Conservation (phyloP, 1,140 invertebrate genomes). For the Drosophila elegans region DNA sequence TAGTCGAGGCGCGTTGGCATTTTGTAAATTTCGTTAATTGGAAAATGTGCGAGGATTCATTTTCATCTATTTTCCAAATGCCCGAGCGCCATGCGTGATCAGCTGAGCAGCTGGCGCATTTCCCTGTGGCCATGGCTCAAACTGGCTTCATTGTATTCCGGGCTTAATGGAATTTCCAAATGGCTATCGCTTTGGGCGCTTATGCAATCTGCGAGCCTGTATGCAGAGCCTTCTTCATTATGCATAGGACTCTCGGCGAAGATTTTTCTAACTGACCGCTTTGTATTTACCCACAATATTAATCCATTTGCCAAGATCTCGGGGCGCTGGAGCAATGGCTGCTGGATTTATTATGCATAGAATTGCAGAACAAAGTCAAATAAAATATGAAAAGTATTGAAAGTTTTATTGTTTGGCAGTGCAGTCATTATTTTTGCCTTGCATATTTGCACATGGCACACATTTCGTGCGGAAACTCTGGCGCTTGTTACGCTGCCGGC, state of each 20-base stretch:
- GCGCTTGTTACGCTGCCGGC: constrained; percentile 46
- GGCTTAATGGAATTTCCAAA: constrained; percentile 32
- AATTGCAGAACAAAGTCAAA: constrained; percentile 71
- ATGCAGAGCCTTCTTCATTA: constrained; percentile 31
- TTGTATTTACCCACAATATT: constrained; percentile 26
- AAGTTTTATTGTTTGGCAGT: constrained; percentile 71
- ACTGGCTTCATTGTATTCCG: constrained; percentile 15
- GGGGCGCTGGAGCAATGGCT: constrained; percentile 12
- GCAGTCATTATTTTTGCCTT: background rate
- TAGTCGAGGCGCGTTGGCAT: constrained; percentile 47
- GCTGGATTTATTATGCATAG: constrained; percentile 75
- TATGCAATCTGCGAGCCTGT: background rate
- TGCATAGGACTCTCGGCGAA: constrained; percentile 18
- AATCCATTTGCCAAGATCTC: constrained; percentile 6
- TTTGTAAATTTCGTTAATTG: constrained; percentile 76
- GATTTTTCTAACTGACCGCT: constrained; percentile 3
- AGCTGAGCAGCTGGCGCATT: background rate
- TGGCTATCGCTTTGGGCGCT: constrained; percentile 4
- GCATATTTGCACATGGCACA: constrained; percentile 57
- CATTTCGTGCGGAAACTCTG: constrained; percentile 42
- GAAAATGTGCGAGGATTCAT: constrained; percentile 60
- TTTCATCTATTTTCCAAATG: constrained; percentile 25
- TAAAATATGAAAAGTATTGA: constrained; percentile 81
- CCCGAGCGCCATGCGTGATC: constrained; percentile 1
- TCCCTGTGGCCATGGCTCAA: constrained; percentile 11